Percentiles rank a stretch among this genome's conserved stretches.
Evolutionary conservation across 2,888 invertebrate genomes (phyloP).

Genomic region (Petrolisthes cinctipes): DNA sequence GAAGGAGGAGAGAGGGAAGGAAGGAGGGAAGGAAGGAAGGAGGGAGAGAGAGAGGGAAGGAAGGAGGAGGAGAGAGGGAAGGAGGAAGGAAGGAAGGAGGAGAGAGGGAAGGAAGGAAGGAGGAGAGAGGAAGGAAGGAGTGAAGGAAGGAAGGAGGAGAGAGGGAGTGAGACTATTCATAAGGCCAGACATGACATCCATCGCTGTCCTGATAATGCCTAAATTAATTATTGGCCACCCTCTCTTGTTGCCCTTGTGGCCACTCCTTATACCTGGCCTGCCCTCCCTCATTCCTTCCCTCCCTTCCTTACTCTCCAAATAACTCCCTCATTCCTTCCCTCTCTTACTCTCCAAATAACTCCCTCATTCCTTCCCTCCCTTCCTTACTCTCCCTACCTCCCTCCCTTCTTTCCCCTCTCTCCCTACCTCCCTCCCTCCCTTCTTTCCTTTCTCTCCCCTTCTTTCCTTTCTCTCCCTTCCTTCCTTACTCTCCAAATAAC

Average conservation of each 20-base stretch:
- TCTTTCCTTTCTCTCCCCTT: too few relatives aligned
- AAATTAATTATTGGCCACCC: conserved; percentile 40
- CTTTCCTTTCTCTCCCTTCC: too few relatives aligned
- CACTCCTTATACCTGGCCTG: background rate
- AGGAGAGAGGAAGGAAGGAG: too few relatives aligned
- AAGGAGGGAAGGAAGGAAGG: background rate
- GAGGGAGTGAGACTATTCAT: conserved; percentile 33
- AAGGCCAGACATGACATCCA: conserved; percentile 38
- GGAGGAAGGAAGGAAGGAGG: background rate
- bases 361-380: too few relatives aligned
- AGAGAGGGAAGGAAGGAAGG: background rate
- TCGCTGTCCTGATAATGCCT: conserved; percentile 41
- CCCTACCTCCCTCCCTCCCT: too few relatives aligned
- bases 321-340: background rate
- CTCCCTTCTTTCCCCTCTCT: too few relatives aligned
- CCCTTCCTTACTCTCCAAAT: background rate
- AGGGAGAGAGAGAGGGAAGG: conserved; percentile 18
- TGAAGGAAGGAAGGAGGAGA: background rate
- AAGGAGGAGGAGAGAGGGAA: background rate
- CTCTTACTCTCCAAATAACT: too few relatives aligned
- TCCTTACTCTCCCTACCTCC: too few relatives aligned
- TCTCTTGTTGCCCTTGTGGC: background rate
- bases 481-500: too few relatives aligned
- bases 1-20: background rate
- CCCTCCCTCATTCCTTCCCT: background rate